These are phyloP conservation scores for Platycheirus albimanus DNA, from an alignment of 2,888 invertebrate genomes.

Conservation along the genomic window DNA sequence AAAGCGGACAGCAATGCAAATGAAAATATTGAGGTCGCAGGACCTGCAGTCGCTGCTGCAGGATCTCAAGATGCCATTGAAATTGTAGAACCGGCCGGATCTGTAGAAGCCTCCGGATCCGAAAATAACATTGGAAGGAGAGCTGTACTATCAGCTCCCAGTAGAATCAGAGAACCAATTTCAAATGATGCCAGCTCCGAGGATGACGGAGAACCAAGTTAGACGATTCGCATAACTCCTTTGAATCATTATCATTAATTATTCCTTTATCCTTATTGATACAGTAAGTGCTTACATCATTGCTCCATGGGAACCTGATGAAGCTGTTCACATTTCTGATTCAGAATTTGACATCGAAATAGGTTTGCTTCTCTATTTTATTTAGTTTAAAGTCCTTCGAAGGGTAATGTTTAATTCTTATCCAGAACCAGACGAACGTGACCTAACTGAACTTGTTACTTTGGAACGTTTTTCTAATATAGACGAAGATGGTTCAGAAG, in stretches of 20 bases:
- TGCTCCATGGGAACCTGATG: constrained; percentile 19
- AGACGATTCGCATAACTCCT: not conserved
- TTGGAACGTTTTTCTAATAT: not conserved
- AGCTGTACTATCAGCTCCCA: not conserved
- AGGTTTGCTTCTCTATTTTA: no score
- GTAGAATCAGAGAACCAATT: not conserved
- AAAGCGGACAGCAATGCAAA: not conserved
- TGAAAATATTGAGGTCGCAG: constrained; percentile 10
- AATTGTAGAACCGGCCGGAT: not conserved
- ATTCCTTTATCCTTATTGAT: no score
- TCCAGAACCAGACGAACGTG: not conserved
- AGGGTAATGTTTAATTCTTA: not conserved
- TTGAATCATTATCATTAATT: no score
- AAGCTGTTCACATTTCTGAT: constrained; percentile 4
- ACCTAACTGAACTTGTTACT: not conserved
- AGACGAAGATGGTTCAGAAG: constrained; percentile 1
- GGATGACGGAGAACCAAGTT: constrained; percentile 19
- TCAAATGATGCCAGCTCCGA: not conserved
- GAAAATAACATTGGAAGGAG: not conserved
- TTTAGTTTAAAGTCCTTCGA: not conserved
- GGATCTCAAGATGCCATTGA: not conserved
- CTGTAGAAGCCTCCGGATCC: not conserved
- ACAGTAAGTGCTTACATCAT: constrained; percentile 5
- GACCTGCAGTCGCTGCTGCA: not conserved
- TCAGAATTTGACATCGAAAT: not conserved